Base-by-base conservation (phyloP, 1,140 invertebrate species). In the Drosophila kurseongensis region DNA sequence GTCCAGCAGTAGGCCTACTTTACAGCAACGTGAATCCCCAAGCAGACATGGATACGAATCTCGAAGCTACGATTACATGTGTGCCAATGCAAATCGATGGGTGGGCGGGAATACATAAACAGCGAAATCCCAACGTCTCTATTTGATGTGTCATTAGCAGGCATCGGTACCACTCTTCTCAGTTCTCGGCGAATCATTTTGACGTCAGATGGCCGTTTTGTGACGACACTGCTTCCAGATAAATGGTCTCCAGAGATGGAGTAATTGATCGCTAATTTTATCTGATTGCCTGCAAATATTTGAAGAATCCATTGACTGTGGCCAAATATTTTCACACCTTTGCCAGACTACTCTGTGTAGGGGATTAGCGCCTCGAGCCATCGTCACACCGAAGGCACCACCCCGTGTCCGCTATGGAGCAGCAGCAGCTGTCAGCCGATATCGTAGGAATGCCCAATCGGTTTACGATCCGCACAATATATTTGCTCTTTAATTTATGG, bases 281-380 rank as follows among this genome's bases (percentile, higher is more conserved):
- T 60, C 77, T 51, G 72, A 86, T 86, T 78, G 68, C 45, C 63
- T 61, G 27, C 57, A 69, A 85, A 85, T 75, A 85, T 86, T 82
- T 78, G 41, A 57, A 40, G 58, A 36, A 57, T 29, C 50, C 45
- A 78, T 85, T 86, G 48, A 71, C 42, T 41, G 55, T 35, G 35
- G 40, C 35, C 73, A 78, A 82, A 68, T 52, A 69, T 63, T 81
- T 85, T 85, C 57, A 69, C 82, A 85, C 81, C 73, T 78, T 42
- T 62, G 35, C 55, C 40, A 66, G 29, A 57, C 52, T 48, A 35
- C 27, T 32, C 41, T 48, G 69, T 38, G 29, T 35, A 14, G n/a
- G 3, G 29, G n/a, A 35, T 8, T 51, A 8, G n/a, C 4, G 1
- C 4, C 27, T 8, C 9, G 9, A 29, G 9, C 13, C 42, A 69